Evolutionary conservation across 2,888 invertebrate species (phyloP), one percentile per base, ranked within the genome.

Genomic region (Carabus problematicus): DNA sequence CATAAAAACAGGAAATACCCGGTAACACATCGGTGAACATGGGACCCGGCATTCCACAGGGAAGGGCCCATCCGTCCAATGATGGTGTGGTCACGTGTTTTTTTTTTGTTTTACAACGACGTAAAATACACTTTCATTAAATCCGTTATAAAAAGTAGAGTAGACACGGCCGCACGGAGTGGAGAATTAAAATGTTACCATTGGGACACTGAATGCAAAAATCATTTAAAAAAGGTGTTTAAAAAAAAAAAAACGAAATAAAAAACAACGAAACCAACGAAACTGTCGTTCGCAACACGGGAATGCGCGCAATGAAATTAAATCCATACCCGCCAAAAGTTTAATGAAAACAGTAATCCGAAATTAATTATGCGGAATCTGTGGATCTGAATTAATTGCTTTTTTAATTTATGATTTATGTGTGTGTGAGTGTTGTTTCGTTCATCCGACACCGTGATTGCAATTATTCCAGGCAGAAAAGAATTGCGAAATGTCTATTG

Each of bases 361-460:
- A 67, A 70, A 73, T 72, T 73, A 72, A 73, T 73, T 70, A 70
- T 64, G 58, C 70, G 70, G 67, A 72, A 73, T 70, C 70, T 70
- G n/a, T 39, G 58, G 42, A 43, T 54, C 56, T 45, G 60, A 71
- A 73, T 71, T 72, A 73, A 73, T 73, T 70, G 72, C 71, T 66
- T 68, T 72, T 72, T 71, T 71, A 72, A 72, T 72, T 72, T 71
- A 72, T 71, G 70, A 72, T 72, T 72, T 72, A n/a, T 68, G 70
- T 66, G 54, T 69, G 62, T 54, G 67, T 66, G 66, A 63, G 64
- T 60, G 61, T 64, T 61, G 45, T 45, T 7, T 45, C 45, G 11
- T 11, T 45, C 45, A 12, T 14, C 3, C 45, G 7, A 62, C 59
- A 6, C n/a, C 41, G 66, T 72, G 70, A 72, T 72, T 71, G 71